A percentile compares a stretch with the other conserved stretches of the same genome.
Evolutionary conservation across 2,113 vertebrate genomes (phyloP).

Genomic region (Dryoscopus gambensis): DNA sequence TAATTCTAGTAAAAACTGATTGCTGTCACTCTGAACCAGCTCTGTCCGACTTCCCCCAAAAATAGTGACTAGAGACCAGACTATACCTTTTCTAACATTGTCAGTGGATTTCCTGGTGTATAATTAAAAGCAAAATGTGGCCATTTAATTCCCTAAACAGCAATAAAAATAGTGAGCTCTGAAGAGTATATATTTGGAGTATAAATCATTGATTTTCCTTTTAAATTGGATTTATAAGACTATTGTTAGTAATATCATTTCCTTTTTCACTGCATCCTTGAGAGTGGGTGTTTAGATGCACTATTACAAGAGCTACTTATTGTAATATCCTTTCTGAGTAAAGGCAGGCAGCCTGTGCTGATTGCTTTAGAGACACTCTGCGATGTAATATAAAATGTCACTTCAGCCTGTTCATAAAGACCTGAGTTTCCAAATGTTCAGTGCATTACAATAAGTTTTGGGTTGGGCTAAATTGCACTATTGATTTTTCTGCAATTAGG

Average conservation of each 20-base stretch:
- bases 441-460: slow-evolving; percentile 40
- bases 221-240: neutral
- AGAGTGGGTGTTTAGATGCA: neutral
- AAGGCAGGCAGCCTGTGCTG: neutral
- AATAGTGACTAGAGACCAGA: neutral
- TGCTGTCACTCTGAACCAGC: neutral
- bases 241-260: neutral
- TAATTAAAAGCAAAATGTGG: neutral
- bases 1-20: neutral
- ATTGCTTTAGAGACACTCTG: slow-evolving; percentile 5
- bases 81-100: neutral
- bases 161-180: neutral
- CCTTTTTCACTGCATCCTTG: neutral
- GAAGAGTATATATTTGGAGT: neutral
- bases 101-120: neutral
- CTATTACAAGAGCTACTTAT: neutral
- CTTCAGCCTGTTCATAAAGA: slow-evolving; percentile 25
- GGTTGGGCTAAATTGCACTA: slow-evolving; percentile 50
- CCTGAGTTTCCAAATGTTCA: slow-evolving; percentile 8
- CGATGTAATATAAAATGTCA: neutral
- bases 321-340: neutral
- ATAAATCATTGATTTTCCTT: neutral
- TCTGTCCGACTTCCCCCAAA: neutral
- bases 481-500: slow-evolving; percentile 63
- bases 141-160: neutral